These are phyloP conservation scores for Centruroides sculpturatus DNA, from an alignment of 1,140 invertebrate genomes.

Conservation along the genomic window DNA sequence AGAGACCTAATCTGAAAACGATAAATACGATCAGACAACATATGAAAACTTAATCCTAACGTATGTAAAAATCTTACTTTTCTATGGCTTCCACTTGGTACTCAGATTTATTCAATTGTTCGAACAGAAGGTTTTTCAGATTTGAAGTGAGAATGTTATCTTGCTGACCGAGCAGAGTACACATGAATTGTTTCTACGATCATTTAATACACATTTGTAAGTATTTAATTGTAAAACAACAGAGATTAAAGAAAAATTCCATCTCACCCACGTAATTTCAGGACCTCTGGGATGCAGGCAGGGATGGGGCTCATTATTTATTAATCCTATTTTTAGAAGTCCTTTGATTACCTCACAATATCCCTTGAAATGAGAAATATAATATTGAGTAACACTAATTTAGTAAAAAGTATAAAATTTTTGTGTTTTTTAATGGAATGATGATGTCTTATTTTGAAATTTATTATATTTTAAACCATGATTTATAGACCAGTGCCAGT, in stretches of 20 bases:
- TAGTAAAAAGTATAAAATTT: slow-evolving; percentile 1
- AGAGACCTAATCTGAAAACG: slow-evolving; percentile 49
- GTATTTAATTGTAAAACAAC: no score
- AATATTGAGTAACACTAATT: no score
- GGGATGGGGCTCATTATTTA: slow-evolving; percentile 73
- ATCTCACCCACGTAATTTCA: slow-evolving; percentile 82
- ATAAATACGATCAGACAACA: background rate
- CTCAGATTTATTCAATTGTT: slow-evolving; percentile 51
- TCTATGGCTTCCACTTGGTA: slow-evolving; percentile 56
- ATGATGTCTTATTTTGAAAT: no score
- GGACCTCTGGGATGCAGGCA: slow-evolving; percentile 78
- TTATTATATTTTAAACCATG: no score
- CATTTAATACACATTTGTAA: background rate
- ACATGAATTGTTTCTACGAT: slow-evolving; percentile 63
- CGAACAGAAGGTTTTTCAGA: slow-evolving; percentile 58
- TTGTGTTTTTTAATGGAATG: no score
- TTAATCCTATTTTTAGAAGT: slow-evolving; percentile 69
- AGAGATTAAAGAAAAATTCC: no score
- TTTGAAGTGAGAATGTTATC: slow-evolving; percentile 90
- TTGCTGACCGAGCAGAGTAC: slow-evolving; percentile 65
- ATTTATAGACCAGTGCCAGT: no score
- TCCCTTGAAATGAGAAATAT: slow-evolving; percentile 36
- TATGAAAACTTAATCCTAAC: no score
- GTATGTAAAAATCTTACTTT: slow-evolving; percentile 28
- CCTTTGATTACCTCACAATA: slow-evolving; percentile 75